Conservation (phyloP, 2,888 invertebrate genomes). For the Hyalella azteca region DNA sequence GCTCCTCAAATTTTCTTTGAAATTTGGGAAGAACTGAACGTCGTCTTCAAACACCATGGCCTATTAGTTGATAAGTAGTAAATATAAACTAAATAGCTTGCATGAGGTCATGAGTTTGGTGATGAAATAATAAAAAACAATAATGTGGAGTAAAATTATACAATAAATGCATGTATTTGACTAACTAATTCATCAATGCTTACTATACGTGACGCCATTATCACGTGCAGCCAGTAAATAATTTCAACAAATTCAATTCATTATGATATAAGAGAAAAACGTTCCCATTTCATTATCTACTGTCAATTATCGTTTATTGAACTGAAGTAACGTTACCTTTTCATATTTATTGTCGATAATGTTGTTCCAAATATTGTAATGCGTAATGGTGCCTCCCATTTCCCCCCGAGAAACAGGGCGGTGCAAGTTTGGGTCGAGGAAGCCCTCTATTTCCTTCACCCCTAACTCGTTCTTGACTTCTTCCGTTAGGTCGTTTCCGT, state of each 20-base stretch:
- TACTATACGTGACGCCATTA: too few species aligned
- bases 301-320: neutral
- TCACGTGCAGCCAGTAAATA: too few species aligned
- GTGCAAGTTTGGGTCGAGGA: slow-evolving; percentile 88
- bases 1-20: neutral
- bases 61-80: neutral
- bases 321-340: slow-evolving; percentile 35
- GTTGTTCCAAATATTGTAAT: slow-evolving; percentile 86
- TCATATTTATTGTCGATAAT: slow-evolving; percentile 64
- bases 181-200: too few species aligned
- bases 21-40: neutral
- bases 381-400: slow-evolving; percentile 96
- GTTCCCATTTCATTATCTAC: too few species aligned
- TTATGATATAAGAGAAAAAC: too few species aligned
- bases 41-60: neutral
- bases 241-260: too few species aligned
- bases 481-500: slow-evolving; percentile 81
- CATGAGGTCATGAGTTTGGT: too few species aligned
- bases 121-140: too few species aligned
- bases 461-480: slow-evolving; percentile 69
- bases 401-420: slow-evolving; percentile 96
- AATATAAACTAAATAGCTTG: too few species aligned
- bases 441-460: slow-evolving; percentile 78
- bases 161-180: too few species aligned
- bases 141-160: too few species aligned